A percentile compares a stretch with the other conserved stretches of the same genome.
phyloP scores from a whole-genome alignment of 92 coral and sea anemone genomes.

The Pocillopora grandis region DNA sequence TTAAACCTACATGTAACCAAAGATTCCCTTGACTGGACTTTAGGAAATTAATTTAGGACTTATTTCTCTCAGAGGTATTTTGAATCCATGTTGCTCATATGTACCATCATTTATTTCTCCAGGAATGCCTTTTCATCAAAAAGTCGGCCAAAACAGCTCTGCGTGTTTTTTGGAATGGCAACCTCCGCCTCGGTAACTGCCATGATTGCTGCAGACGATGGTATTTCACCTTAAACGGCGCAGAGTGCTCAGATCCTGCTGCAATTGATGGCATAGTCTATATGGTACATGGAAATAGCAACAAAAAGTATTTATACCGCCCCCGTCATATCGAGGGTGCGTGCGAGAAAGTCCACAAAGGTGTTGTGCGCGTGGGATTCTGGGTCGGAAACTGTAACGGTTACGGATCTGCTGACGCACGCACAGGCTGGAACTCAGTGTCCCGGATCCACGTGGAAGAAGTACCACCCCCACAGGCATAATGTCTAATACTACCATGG shows the following conservation, averaged over 20 bases:
- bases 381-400: constrained; percentile 44
- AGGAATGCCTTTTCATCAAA: constrained; percentile 28
- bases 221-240: background rate
- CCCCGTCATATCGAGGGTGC: constrained; percentile 8
- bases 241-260: constrained; percentile 19
- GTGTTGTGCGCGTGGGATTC: constrained; percentile 38
- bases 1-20: too few relatives aligned
- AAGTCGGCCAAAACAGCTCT: constrained; percentile 2
- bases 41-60: background rate
- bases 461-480: constrained; percentile 22
- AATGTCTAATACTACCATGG: background rate
- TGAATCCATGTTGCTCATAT: background rate
- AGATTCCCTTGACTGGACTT: background rate
- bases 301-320: background rate
- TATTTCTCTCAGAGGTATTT: background rate
- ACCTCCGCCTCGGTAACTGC: too few relatives aligned
- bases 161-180: constrained; percentile 32
- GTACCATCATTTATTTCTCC: background rate
- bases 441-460: constrained; percentile 23
- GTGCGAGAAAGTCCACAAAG: constrained; percentile 10
- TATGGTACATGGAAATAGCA: constrained; percentile 13
- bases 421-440: constrained; percentile 43
- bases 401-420: constrained; percentile 31
- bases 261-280: constrained; percentile 41
- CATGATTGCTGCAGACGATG: too few relatives aligned